Evolutionary conservation across 2,888 invertebrate species (phyloP), one percentile per base, ranked within the genome.

Genomic region (Tigriopus californicus): DNA sequence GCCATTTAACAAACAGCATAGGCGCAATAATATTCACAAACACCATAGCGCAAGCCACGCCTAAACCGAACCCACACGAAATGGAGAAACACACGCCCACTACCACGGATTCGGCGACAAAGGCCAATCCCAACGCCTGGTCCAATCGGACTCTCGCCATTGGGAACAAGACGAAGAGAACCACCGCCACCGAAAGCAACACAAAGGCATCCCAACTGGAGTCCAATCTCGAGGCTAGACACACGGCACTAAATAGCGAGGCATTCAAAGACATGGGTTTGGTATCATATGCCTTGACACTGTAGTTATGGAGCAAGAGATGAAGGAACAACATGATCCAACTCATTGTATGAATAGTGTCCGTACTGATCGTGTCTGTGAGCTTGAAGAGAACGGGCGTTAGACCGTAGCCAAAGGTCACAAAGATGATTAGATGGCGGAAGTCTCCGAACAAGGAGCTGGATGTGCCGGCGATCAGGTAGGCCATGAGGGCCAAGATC

Each of bases 311-410:
- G 68, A 92, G 92, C 65, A 89, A 78, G 62, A 97, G 75, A 75
- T 97, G 94, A 1, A 85, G 72, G 0, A 85, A 67, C 75, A 95
- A 80, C 80, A 91, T 87, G n/a, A 87, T 76, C 18, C 85, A 81
- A 0, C 92, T 81, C 79, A 85, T 88, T 1, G 90, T 88, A 67
- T 90, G 92, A 67, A 97, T 94, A 0, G 97, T 94, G 68, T 98
- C 94, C 0, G 95, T 95, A 67, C 92, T 92, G 1, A 98, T 86
- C 0, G 94, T 91, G 69, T 91, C 89, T 0, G 97, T 97, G 54
- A 98, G 75, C 0, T 92, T 44, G 10, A 15, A 44, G n/a, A 44
- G 44, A 4, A 44, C 44, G 15, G 44, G 44, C 3, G 44, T 15
- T 4, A 44, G 18, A 11, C 44, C 44, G 18, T 6, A 18, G 3